Evolutionary conservation across 1,140 invertebrate genomes (phyloP), one percentile per base, ranked within the genome.

Genomic region (Pachypeltis micranthus): DNA sequence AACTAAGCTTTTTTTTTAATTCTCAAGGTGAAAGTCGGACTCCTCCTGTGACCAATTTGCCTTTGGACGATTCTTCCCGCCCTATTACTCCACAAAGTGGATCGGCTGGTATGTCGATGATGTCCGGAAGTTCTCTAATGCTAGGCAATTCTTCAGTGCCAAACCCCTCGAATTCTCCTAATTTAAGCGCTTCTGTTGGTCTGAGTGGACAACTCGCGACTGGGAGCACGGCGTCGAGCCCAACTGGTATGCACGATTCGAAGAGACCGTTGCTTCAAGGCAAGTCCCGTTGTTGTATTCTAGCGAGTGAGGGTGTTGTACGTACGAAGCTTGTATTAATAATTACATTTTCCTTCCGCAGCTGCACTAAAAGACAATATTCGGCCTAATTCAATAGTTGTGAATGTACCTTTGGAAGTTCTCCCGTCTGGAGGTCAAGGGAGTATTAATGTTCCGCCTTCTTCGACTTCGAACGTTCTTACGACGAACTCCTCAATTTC

Each of bases 121-220:
- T n/a, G n/a, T n/a, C n/a, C n/a, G n/a, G n/a, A n/a, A n/a, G n/a
- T n/a, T n/a, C n/a, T n/a, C 59, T 12, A 60, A 24, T 44, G n/a
- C 31, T n/a, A 59, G 26, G 47, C 27, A 60, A 44, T 34, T 16
- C n/a, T n/a, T n/a, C n/a, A n/a, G n/a, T 62, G 51, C 61, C 63
- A 56, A 65, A 44, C 63, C 68, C 66, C 63, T 70, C 71, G 72
- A 72, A 69, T 70, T 72, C 71, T 71, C 70, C 70, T 61, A 67
- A 67, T 68, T 69, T 62, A 59, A 63, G 67, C 47, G 67, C 62
- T 59, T 10, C 3, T 4, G 23, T 4, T 21, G 7, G 19, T 65
- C 70, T 65, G 66, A 66, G 39, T 67, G 58, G 58, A 12, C 7
- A 29, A 14, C 26, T 21, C 19, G 26, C 27, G 21, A n/a, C 2